Base-by-base conservation (phyloP, 1,140 invertebrate genomes). In the Anagrus nilaparvatae region DNA sequence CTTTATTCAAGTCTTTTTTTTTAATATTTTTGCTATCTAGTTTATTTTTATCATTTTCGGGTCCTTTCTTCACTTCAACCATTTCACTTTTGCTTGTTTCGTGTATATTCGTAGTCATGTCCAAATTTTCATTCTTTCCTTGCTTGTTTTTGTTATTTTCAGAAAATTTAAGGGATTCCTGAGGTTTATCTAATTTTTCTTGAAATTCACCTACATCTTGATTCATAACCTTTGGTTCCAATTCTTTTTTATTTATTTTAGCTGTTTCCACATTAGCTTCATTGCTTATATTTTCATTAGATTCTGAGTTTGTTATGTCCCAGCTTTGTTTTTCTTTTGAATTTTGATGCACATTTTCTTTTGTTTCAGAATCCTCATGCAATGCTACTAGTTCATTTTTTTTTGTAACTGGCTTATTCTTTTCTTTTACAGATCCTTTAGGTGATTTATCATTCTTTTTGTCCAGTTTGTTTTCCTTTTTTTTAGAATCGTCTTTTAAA, bases 321-420 rank as follows among this genome's bases (percentile, higher is more conserved):
- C n/a, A n/a, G n/a, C n/a, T 49, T 13, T 13, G 23, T 27, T 5
- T 6, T 46, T 45, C 14, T 36, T 17, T 28, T 24, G 9, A 9
- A 14, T 40, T n/a, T n/a, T n/a, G n/a, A n/a, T 17, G 48, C 7
- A 8, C 49, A 43, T 31, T 39, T 36, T 12, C n/a, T 10, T 25
- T 39, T 45, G 25, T 8, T 47, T 49, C 21, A 46, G 17, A n/a
- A 6, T 42, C 20, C 37, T 44, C 41, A 27, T 14, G 6, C 39
- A 47, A 38, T 34, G 14, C 7, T 31, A 44, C 49, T 33, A 50
- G 39, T 7, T 43, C 35, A 17, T 51, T 46, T 13, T 25, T 27
- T 8, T 47, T 46, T 20, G 34, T 23, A 8, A n/a, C n/a, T n/a
- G n/a, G n/a, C n/a, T n/a, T n/a, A n/a, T n/a, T n/a, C n/a, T n/a